Conservation (phyloP, 1,140 invertebrate species). For the Pachyrhynchus sulphureomaculatus region DNA sequence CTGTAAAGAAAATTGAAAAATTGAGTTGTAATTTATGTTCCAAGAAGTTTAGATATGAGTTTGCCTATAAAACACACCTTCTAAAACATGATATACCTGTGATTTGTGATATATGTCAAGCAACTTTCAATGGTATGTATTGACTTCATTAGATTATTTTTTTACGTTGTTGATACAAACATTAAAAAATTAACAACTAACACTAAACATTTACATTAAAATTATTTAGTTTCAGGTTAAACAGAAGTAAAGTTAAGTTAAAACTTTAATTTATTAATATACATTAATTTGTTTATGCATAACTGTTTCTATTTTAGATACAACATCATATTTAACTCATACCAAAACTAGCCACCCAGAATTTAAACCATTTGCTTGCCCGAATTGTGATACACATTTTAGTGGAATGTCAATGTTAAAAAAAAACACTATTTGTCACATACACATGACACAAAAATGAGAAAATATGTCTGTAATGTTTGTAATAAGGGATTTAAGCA, state of each 20-base stretch:
- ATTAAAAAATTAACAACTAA: too few relatives aligned
- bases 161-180: too few relatives aligned
- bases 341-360: slow-evolving; percentile 34
- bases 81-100: slow-evolving; percentile 38
- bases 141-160: too few relatives aligned
- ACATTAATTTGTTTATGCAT: too few relatives aligned
- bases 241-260: too few relatives aligned
- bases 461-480: slow-evolving; percentile 45
- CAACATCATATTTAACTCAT: background rate
- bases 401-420: slow-evolving; percentile 41
- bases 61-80: slow-evolving; percentile 33
- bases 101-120: slow-evolving; percentile 38
- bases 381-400: slow-evolving; percentile 48
- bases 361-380: slow-evolving; percentile 48
- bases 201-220: too few relatives aligned
- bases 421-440: slow-evolving; percentile 48
- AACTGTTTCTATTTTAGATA: slow-evolving; percentile 10
- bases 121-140: slow-evolving; percentile 39
- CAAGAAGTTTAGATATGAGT: slow-evolving; percentile 36
- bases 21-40: slow-evolving; percentile 35
- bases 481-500: slow-evolving; percentile 49
- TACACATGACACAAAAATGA: slow-evolving; percentile 39
- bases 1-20: background rate
- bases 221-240: too few relatives aligned
- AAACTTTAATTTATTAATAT: too few relatives aligned